Evolutionary conservation across 2,888 invertebrate genomes (phyloP).

Genomic region (Gasteruption jaculator): DNA sequence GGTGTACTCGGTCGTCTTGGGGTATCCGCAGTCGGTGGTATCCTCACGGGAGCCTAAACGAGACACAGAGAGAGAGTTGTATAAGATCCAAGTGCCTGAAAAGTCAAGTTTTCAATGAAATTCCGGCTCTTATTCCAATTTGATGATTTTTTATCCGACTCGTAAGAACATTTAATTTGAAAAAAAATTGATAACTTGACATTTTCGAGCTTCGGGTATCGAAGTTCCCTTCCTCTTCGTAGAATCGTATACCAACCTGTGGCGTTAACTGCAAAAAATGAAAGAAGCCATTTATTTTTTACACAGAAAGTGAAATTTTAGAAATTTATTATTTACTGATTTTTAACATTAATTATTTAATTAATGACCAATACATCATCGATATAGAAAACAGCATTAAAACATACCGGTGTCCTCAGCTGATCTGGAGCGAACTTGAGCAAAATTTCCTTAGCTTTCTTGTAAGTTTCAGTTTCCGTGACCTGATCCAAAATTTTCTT

Average conservation of each 20-base stretch:
- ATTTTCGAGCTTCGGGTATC: too few species aligned
- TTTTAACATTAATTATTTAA: slow-evolving; percentile 1
- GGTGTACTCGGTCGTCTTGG: slow-evolving; percentile 31
- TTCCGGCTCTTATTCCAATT: too few species aligned
- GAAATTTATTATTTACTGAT: slow-evolving; percentile 10
- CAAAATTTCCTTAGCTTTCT: slow-evolving; percentile 84
- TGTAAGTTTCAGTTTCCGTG: slow-evolving; percentile 97
- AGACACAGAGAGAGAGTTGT: too few species aligned
- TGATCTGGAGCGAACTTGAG: slow-evolving; percentile 77
- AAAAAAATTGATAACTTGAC: too few species aligned
- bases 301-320: slow-evolving; percentile 7
- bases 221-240: too few species aligned
- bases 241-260: slow-evolving; percentile 33
- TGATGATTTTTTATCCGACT: too few species aligned
- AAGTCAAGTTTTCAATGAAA: background rate
- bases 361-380: slow-evolving; percentile 1
- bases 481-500: slow-evolving; percentile 89
- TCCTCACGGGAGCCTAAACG: slow-evolving; percentile 29
- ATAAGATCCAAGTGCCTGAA: background rate
- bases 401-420: slow-evolving; percentile 45
- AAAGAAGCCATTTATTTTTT: slow-evolving; percentile 14
- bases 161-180: too few species aligned
- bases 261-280: slow-evolving; percentile 38
- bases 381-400: background rate
- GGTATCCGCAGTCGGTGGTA: slow-evolving; percentile 23